These are phyloP conservation scores for Amphipyra berbera DNA, from an alignment of 2,888 invertebrate species.

Conservation along the genomic window DNA sequence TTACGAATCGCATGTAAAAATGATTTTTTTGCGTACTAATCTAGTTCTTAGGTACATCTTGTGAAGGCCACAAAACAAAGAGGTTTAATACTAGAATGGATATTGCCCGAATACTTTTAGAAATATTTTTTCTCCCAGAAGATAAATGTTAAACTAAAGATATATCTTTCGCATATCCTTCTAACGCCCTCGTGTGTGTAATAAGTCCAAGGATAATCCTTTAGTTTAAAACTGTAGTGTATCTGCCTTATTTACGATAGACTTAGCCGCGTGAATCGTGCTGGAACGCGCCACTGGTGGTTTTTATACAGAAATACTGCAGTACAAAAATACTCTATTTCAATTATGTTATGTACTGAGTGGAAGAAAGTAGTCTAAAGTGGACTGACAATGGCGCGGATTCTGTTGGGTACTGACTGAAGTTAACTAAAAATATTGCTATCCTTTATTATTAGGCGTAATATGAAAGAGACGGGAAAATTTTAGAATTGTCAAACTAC, in stretches of 20 bases:
- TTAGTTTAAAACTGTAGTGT: conserved; percentile 59
- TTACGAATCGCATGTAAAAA: too few relatives aligned
- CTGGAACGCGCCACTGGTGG: conserved; percentile 59
- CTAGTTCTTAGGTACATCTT: background rate
- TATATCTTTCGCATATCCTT: conserved; percentile 21
- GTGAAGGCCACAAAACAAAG: conserved; percentile 1
- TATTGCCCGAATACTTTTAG: background rate
- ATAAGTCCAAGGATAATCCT: conserved; percentile 65
- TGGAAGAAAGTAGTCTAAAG: conserved; percentile 27
- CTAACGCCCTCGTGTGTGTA: conserved; percentile 37
- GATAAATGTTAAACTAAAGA: background rate
- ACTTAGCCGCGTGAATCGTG: conserved; percentile 64
- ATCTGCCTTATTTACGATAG: conserved; percentile 66
- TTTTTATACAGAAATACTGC: conserved; percentile 61
- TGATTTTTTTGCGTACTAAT: too few relatives aligned
- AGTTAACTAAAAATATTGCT: too few relatives aligned
- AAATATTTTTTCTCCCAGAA: too few relatives aligned
- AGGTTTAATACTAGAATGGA: conserved; percentile 8
- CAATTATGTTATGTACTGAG: conserved; percentile 50
- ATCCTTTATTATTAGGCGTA: too few relatives aligned
- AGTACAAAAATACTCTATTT: conserved; percentile 49
- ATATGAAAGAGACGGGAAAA: too few relatives aligned
- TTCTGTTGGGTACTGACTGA: too few relatives aligned
- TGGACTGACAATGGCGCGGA: conserved; percentile 27
- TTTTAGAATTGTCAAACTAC: too few relatives aligned